Conservation (phyloP, 2,797 vertebrate species). For the Pipistrellus pygmaeus region DNA sequence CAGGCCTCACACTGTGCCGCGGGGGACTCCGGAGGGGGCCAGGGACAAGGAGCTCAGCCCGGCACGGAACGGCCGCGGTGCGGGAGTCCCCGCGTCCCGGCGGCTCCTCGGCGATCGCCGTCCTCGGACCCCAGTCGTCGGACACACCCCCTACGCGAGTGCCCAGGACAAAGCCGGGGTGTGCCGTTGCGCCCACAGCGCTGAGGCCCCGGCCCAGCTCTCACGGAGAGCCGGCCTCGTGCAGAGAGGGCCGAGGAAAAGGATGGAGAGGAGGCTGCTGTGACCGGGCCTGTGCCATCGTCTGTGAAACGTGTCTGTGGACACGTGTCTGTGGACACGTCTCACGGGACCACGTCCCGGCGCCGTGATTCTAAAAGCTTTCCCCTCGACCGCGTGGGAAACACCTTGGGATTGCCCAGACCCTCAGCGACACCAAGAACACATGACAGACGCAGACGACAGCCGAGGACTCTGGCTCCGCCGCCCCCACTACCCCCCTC, state of each 20-base stretch:
- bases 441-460: too few relatives aligned
- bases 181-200: not conserved
- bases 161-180: not conserved
- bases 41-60: not conserved
- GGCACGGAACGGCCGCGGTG: rapidly evolving
- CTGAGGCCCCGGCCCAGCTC: not conserved
- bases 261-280: not conserved
- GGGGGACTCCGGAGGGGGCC: too few relatives aligned
- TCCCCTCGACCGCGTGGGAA: not conserved
- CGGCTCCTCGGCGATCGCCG: not conserved
- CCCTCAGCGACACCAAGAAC: not conserved
- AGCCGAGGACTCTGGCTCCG: too few relatives aligned
- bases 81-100: rapidly evolving
- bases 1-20: not conserved
- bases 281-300: rapidly evolving
- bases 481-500: not conserved
- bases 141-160: not conserved
- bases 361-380: not conserved
- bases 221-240: not conserved
- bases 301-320: not conserved
- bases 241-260: not conserved
- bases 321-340: not conserved
- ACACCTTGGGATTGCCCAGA: not conserved
- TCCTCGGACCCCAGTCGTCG: not conserved
- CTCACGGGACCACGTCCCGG: not conserved